These are phyloP conservation scores for Protula sp. DNA, from an alignment of 2,888 invertebrate species.

Conservation along the genomic window DNA sequence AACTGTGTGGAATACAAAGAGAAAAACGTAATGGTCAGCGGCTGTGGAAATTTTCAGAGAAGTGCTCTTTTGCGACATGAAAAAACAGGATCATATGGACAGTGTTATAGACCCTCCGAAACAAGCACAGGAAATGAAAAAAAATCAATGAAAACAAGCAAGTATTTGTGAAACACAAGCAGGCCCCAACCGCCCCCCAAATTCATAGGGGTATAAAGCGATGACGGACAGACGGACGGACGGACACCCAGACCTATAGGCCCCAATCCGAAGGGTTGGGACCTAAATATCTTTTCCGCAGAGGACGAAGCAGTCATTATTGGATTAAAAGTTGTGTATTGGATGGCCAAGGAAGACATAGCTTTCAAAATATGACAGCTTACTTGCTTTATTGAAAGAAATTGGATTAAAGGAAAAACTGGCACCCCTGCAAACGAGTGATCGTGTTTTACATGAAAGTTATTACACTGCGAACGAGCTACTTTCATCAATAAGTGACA, in stretches of 20 bases:
- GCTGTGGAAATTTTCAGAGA: background rate
- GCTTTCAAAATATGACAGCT: constrained; percentile 6
- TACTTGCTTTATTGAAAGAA: background rate
- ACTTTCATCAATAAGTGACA: background rate
- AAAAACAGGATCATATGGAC: background rate
- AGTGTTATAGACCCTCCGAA: background rate
- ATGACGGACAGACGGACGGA: no score
- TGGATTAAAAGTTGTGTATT: constrained; percentile 3
- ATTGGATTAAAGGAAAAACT: background rate
- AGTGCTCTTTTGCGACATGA: background rate
- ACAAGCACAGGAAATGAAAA: background rate
- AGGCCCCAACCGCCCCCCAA: no score
- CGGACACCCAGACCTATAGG: no score
- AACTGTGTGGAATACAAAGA: background rate
- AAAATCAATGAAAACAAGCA: no score
- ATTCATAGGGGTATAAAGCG: no score
- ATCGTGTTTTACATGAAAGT: background rate
- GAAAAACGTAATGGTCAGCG: background rate
- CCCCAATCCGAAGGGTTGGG: no score
- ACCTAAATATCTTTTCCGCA: background rate
- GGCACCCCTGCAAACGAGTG: background rate
- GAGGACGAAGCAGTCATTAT: constrained; percentile 2
- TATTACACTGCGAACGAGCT: constrained; percentile 1
- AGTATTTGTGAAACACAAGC: no score
- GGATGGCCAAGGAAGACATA: constrained; percentile 3